A percentile compares a stretch with the other conserved stretches of the same genome.
phyloP scores from a whole-genome alignment of 2,113 vertebrate species.

The Neogobius melanostomus region DNA sequence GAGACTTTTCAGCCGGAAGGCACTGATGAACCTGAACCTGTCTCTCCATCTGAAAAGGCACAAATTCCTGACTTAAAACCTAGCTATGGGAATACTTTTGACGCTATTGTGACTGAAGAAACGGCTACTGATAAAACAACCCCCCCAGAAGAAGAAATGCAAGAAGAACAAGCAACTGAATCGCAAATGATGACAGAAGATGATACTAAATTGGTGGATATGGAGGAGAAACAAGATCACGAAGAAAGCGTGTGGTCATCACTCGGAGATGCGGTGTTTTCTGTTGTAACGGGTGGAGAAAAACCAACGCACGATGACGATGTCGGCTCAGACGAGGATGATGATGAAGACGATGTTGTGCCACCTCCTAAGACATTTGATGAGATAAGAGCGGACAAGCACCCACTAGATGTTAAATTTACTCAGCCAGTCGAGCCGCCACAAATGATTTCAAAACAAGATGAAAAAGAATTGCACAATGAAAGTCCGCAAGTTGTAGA shows the following conservation, averaged over 20 bases:
- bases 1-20: constrained; percentile 53
- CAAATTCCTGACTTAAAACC: constrained; percentile 80
- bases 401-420: constrained; percentile 18
- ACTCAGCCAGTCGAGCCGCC: constrained; percentile 16
- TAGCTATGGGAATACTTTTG: constrained; percentile 83
- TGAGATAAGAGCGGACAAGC: constrained; percentile 4
- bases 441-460: constrained; percentile 4
- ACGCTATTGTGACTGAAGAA: constrained; percentile 83
- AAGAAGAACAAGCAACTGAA: constrained; percentile 46
- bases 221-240: constrained; percentile 21
- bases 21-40: constrained; percentile 54
- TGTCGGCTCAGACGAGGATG: constrained; percentile 46
- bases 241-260: constrained; percentile 54
- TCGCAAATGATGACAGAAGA: constrained; percentile 49
- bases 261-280: constrained; percentile 69
- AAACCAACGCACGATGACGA: constrained; percentile 14
- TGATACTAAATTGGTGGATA: constrained; percentile 11
- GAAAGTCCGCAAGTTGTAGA: not conserved
- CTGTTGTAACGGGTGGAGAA: constrained; percentile 70
- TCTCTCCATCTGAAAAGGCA: constrained; percentile 71
- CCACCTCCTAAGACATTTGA: constrained; percentile 22
- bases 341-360: constrained; percentile 26
- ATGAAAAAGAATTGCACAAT: not conserved
- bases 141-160: constrained; percentile 38
- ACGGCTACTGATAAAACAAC: constrained; percentile 84